Evolutionary conservation across 1,140 invertebrate species (phyloP).

Genomic region (Hormaphis cornu): DNA sequence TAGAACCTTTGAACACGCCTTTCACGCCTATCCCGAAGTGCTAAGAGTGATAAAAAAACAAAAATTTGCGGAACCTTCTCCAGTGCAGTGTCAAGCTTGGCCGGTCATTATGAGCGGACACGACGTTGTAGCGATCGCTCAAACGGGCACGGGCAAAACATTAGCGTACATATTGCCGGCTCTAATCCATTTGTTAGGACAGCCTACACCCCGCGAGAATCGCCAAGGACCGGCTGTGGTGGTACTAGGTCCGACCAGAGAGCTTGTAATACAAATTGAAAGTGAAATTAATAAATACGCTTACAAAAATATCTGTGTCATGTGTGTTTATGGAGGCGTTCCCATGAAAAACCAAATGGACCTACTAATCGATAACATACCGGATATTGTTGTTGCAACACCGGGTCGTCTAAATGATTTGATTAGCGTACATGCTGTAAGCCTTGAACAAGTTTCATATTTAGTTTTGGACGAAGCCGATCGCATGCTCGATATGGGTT

Average conservation of each 20-base stretch:
- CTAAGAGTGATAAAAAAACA: slow-evolving; percentile 69
- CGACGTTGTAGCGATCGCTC: slow-evolving; percentile 87
- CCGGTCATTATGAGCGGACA: slow-evolving; percentile 72
- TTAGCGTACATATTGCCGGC: slow-evolving; percentile 84
- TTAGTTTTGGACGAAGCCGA: slow-evolving; percentile 84
- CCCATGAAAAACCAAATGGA: slow-evolving; percentile 63
- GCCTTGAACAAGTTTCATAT: slow-evolving; percentile 55
- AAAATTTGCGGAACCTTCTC: slow-evolving; percentile 72
- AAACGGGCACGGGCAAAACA: slow-evolving; percentile 86
- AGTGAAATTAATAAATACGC: slow-evolving; percentile 49
- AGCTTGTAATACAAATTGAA: slow-evolving; percentile 84
- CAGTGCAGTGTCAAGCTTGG: slow-evolving; percentile 87
- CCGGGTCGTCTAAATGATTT: slow-evolving; percentile 79
- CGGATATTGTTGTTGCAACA: slow-evolving; percentile 82
- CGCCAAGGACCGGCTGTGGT: slow-evolving; percentile 73
- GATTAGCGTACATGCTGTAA: slow-evolving; percentile 43
- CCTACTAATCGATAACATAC: slow-evolving; percentile 52
- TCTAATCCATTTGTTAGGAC: slow-evolving; percentile 76
- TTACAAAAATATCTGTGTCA: not conserved
- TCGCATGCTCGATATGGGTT: slow-evolving; percentile 77
- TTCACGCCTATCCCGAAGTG: slow-evolving; percentile 69
- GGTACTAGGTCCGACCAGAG: slow-evolving; percentile 81
- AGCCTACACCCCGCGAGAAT: slow-evolving; percentile 55
- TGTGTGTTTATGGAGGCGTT: slow-evolving; percentile 63
- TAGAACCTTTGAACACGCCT: slow-evolving; percentile 73